These are phyloP conservation scores for Pedicia rivosa DNA, from an alignment of 2,888 invertebrate genomes.

Conservation along the genomic window DNA sequence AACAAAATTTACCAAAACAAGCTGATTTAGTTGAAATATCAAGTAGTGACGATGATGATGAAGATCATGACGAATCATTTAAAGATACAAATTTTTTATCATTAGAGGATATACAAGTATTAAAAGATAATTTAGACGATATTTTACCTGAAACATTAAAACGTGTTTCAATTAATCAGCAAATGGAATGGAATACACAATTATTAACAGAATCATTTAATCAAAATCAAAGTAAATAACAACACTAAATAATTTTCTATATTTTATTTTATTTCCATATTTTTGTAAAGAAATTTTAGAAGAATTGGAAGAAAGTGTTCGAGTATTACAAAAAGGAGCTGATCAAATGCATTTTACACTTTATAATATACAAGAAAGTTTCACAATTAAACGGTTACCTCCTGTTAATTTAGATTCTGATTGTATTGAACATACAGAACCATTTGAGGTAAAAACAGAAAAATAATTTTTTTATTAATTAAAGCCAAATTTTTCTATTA, in stretches of 20 bases:
- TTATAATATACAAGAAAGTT: slow-evolving; percentile 34
- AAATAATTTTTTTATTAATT: neutral
- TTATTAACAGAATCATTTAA: slow-evolving; percentile 26
- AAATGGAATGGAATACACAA: slow-evolving; percentile 32
- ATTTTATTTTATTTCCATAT: neutral
- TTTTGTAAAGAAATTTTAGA: slow-evolving; percentile 29
- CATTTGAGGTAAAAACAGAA: too few relatives aligned
- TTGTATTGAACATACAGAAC: slow-evolving; percentile 6
- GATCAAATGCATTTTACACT: slow-evolving; percentile 45
- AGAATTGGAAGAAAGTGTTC: slow-evolving; percentile 35
- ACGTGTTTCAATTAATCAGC: slow-evolving; percentile 15
- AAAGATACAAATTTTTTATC: too few relatives aligned
- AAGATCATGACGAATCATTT: slow-evolving; percentile 9
- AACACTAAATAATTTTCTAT: neutral
- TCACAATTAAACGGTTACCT: slow-evolving; percentile 28
- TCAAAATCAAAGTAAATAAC: slow-evolving; percentile 9
- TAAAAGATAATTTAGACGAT: slow-evolving; percentile 16
- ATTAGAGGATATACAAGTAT: too few relatives aligned
- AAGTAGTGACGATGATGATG: slow-evolving; percentile 32
- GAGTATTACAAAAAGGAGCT: slow-evolving; percentile 39
- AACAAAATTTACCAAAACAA: slow-evolving; percentile 30
- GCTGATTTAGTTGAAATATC: slow-evolving; percentile 37
- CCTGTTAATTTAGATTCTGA: slow-evolving; percentile 30
- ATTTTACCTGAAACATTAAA: slow-evolving; percentile 9
- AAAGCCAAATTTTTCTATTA: neutral